phyloP scores from a whole-genome alignment of 2,113 vertebrate genomes.

The Conger conger region DNA sequence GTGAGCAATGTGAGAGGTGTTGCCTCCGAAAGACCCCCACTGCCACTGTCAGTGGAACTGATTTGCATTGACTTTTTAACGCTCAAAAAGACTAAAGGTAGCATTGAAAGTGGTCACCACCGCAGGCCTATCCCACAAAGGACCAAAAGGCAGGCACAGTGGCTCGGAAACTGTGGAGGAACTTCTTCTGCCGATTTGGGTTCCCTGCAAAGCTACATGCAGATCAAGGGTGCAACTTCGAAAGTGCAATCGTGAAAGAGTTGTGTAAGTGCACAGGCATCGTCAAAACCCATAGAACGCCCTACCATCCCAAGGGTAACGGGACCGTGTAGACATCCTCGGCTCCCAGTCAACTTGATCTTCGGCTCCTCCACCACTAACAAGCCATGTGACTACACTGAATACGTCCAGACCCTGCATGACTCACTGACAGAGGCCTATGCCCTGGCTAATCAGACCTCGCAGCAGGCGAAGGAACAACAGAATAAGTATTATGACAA shows the following conservation, averaged over 20 bases:
- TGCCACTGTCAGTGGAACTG: slow-evolving; percentile 29
- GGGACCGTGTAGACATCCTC: slow-evolving; percentile 28
- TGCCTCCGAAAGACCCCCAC: slow-evolving; percentile 31
- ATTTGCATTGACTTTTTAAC: slow-evolving; percentile 34
- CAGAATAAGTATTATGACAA: slow-evolving; percentile 33
- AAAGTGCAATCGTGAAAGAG: slow-evolving; percentile 33
- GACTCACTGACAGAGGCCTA: slow-evolving; percentile 26
- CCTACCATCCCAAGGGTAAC: slow-evolving; percentile 30
- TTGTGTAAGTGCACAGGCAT: slow-evolving; percentile 35
- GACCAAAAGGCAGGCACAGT: slow-evolving; percentile 32
- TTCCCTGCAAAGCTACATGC: slow-evolving; percentile 36
- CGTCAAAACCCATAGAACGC: slow-evolving; percentile 27
- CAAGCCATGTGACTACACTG: slow-evolving; percentile 14
- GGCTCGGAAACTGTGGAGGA: no score
- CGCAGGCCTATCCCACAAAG: slow-evolving; percentile 33
- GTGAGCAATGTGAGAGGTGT: slow-evolving; percentile 31
- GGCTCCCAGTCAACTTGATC: slow-evolving; percentile 22
- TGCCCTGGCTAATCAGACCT: slow-evolving; percentile 30
- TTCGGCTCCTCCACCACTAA: slow-evolving; percentile 14
- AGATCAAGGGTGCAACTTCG: slow-evolving; percentile 39
- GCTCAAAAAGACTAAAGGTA: slow-evolving; percentile 27
- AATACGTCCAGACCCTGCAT: slow-evolving; percentile 25
- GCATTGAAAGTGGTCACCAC: slow-evolving; percentile 23
- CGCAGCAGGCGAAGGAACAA: slow-evolving; percentile 21
- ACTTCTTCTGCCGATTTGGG: slow-evolving; percentile 35